Base-by-base conservation (phyloP, 2,113 vertebrate species). In the Solenodon paradoxus region DNA sequence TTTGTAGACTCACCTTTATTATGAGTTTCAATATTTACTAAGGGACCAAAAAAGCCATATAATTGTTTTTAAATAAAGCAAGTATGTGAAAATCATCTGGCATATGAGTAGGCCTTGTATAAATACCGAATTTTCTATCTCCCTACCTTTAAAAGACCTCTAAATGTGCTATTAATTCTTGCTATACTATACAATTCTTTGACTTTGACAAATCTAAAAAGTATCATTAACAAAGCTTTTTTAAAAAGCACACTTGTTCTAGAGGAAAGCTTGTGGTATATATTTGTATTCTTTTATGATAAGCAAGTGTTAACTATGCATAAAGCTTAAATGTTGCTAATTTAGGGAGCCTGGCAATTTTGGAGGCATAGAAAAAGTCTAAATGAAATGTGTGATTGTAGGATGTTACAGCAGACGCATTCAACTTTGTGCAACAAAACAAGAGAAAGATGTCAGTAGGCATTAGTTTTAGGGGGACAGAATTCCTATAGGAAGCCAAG, bases 21-120 rank as follows among this genome's bases (percentile, higher is more conserved):
- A 47, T 68, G 16, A 69, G 42, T 96, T 96, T 88, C 75, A 90
- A 57, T 74, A 71, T 74, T 88, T 85, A 89, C 38, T 92, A 77
- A 94, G 38, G 40, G 45, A 49, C 22, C 42, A 49, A 32, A 32
- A 82, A 66, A 19, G n/a, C 17, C 55, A 24, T n/a, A 6, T 55
- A 49, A 40, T 75, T 72, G 75, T 88, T 19, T 86, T 90, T 7
- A 87, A 90, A 90, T 72, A 94, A 95, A 47, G 19, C 61, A 83
- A 92, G 22, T 57, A 75, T 40, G 17, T 93, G 47, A 83, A 96
- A 91, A 93, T 82, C 53, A 24, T 32, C 91, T 88, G 83, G 64
- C 66, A 59, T 77, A 26, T 66, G 88, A 79, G 28, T 61, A 96
- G 77, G 22, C 35, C 61, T 71, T 85, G 22, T 61, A 86, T 75